Evolutionary conservation across 2,113 vertebrate species (phyloP).

Genomic region (Aegithalos caudatus): DNA sequence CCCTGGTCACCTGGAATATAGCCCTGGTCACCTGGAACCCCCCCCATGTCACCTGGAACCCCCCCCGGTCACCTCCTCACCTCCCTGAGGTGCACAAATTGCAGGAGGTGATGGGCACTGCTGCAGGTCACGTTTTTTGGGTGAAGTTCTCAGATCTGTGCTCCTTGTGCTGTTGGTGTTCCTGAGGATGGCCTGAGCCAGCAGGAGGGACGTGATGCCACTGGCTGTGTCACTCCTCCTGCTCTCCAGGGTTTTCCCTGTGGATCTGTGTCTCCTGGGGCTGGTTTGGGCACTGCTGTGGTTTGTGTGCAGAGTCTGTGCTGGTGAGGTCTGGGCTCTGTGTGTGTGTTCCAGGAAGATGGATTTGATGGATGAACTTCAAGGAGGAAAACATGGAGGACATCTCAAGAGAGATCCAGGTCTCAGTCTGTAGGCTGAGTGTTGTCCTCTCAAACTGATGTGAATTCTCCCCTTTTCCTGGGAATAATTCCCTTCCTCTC

Average conservation of each 20-base stretch:
- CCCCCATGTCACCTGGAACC: too few species aligned
- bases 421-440: neutral
- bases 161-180: rapidly evolving
- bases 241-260: neutral
- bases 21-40: neutral
- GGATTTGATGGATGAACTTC: rapidly evolving
- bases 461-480: neutral
- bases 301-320: rapidly evolving
- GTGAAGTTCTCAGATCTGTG: neutral
- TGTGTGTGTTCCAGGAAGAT: neutral
- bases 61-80: neutral
- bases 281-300: neutral
- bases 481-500: neutral
- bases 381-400: neutral
- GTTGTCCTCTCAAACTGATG: neutral
- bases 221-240: neutral
- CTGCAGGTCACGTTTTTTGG: neutral
- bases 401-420: too few species aligned
- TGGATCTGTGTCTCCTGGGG: neutral
- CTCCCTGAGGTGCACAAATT: neutral
- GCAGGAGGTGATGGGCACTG: neutral
- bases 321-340: neutral
- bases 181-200: rapidly evolving
- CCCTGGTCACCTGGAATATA: neutral
- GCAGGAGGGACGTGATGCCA: rapidly evolving